Evolutionary conservation across 2,797 vertebrate genomes (phyloP), one percentile per base, ranked within the genome.

Genomic region (Etheostoma nigrum): DNA sequence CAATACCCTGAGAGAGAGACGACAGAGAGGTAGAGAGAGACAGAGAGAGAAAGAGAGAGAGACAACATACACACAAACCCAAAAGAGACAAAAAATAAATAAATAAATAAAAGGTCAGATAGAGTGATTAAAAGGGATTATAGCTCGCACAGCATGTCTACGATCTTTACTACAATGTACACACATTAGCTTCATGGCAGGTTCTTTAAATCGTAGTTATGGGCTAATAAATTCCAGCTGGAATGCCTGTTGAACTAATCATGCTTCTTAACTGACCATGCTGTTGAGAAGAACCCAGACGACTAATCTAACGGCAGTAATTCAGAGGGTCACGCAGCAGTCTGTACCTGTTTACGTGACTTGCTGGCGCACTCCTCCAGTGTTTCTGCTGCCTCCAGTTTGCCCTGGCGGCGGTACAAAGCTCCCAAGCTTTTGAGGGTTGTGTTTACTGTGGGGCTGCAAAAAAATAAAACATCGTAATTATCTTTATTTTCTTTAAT

Each of bases 341-440:
- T 11, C 42, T 5, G 52, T 74, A 96, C 97, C 96, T 97, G 97
- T 84, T 97, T 97, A 54, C 96, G 96, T 68, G 95, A 95, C 82
- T 96, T 96, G 75, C 95, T 95, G 63, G 96, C 96, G 12, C 96
- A 97, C 78, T 97, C 97, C 84, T 98, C 97, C 91, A 98, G 93
- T 0, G 97, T 97, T 53, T 97, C 96, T 0, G 97, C 97, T 0
- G 97, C 97, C 89, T 97, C 96, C 65, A 97, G 93, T 80, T 98
- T 98, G 25, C 97, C 97, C 88, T 98, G 97, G 1, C 97, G 94
- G 44, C 97, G 96, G 92, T 98, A 98, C 72, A 98, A 87, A 1
- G 96, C 95, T 1, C 96, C 96, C 84, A 98, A 49, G 80, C 96
- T 98, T 71, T 96, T 96, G 30, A 98, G 93, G 0, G 97, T 98